Base-by-base conservation (phyloP, 2,797 vertebrate genomes). In the Threskiornis aethiopicus region DNA sequence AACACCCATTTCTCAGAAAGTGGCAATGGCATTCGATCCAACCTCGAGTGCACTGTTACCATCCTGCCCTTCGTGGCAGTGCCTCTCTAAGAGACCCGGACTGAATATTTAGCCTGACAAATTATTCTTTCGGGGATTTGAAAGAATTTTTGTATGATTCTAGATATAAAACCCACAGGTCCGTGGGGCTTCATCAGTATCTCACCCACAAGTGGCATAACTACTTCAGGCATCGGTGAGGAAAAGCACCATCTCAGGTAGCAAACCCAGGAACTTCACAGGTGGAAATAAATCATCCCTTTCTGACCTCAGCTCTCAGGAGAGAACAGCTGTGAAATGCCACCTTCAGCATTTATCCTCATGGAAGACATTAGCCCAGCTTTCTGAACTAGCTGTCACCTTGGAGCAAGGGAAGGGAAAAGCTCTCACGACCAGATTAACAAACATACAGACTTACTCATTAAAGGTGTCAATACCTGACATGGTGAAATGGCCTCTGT, bases 291-390 rank as follows among this genome's bases (percentile, higher is more conserved):
- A 81, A 84, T 72, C 49, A 76, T 44, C 51, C 70, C 61, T 76
- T 89, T 81, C 80, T 6, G 10, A 78, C 35, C 67, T 78, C 69
- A 91, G 54, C 21, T 93, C 87, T 84, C 54, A 1, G 72, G 95
- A 81, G 90, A 92, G 42, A 84, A 75, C 94, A 96, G 70, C 81
- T 96, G 96, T 75, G 82, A 94, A 91, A 90, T 79, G 79, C 70
- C 81, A 86, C 46, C 59, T 83, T 90, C 82, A 78, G 91, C 70
- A 76, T 44, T 84, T 85, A 72, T 66, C 70, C 9, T 1, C 35
- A 22, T 17, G 37, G 80, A 90, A 88, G 44, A 70, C 31, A 62
- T 84, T 42, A 94, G 58, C 72, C 61, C 41, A 84, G 13, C 49
- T 95, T 90, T 90, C 84, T 7, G 6, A 89, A 77, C 21, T 67